Percentiles rank a stretch among this genome's conserved stretches.
phyloP scores from a whole-genome alignment of 2,113 vertebrate genomes.

The Cyrtonyx montezumae region DNA sequence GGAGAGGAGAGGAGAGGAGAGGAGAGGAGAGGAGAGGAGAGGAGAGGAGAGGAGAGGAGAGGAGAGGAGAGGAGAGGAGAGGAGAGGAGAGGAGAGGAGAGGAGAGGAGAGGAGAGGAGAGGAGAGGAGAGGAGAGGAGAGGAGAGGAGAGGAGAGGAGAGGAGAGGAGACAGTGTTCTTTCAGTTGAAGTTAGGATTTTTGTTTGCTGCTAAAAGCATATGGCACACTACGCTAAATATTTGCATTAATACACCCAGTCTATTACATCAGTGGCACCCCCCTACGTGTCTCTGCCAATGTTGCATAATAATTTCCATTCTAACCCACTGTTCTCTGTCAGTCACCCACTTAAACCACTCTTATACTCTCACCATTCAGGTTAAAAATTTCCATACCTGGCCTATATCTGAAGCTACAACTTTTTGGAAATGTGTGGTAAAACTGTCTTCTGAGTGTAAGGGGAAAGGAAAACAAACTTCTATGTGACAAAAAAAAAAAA shows the following conservation, averaged over 20 bases:
- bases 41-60: too few relatives aligned
- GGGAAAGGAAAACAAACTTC: background rate
- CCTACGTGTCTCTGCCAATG: background rate
- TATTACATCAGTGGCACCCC: background rate
- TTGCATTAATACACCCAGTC: background rate
- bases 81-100: too few relatives aligned
- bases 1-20: too few relatives aligned
- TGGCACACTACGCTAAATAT: background rate
- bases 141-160: background rate
- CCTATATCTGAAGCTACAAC: background rate
- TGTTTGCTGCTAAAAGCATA: background rate
- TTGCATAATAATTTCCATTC: constrained; percentile 41
- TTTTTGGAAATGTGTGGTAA: constrained; percentile 24
- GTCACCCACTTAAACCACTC: constrained; percentile 14
- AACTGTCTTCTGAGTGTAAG: background rate
- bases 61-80: too few relatives aligned
- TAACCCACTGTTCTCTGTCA: background rate
- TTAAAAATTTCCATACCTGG: constrained; percentile 27
- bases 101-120: too few relatives aligned
- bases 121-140: too few relatives aligned
- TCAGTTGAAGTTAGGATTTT: background rate
- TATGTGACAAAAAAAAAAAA: background rate
- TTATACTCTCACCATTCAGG: background rate
- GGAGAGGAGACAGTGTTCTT: background rate
- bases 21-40: too few relatives aligned